Base-by-base conservation (phyloP, 2,888 invertebrate genomes). In the Cheilosia vulpina region DNA sequence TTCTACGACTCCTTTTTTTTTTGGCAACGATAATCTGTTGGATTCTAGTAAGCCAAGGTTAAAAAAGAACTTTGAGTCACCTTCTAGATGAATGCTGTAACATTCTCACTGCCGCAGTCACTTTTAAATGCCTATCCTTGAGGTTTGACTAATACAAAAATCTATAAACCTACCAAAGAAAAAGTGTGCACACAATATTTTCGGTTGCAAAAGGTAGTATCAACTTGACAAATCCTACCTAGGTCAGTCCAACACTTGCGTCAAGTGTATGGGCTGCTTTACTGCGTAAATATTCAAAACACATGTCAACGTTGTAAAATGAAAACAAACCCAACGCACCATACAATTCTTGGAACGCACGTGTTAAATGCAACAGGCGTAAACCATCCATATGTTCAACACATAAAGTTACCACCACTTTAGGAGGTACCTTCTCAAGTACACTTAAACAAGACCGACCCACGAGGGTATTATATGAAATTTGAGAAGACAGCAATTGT, bases 281-380 rank as follows among this genome's bases (percentile, higher is more conserved):
- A 38, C 3, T 17, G n/a, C 4, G 15, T 2, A 19, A 19, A 9
- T 17, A 17, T 19, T 17, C 9, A 11, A 19, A 34, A 63, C 63
- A 63, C 47, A 63, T 63, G 47, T 38, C 24, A n/a, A 0, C 50
- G 27, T 31, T 47, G 62, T 31, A 31, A 27, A 63, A 13, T 50
- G 13, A 19, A 24, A 52, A 52, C 21, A 47, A 34, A 2, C 34
- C 5, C 34, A 45, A 7, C 13, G 31, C 6, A 1, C 21, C 50
- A 4, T 3, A 11, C 0, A 19, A 52, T 81, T 81, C 81, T n/a
- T 62, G 66, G 77, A 60, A 77, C 77, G 77, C 82, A 82, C 82
- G 82, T 82, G 82, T 71, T 82, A 27, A 27, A 7, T 27, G 27
- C 27, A 27, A 27, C 27, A 11, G 52, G 11, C 7, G 13, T 4